phyloP scores from a whole-genome alignment of 1,140 invertebrate species.

The Drosophila baimaii region DNA sequence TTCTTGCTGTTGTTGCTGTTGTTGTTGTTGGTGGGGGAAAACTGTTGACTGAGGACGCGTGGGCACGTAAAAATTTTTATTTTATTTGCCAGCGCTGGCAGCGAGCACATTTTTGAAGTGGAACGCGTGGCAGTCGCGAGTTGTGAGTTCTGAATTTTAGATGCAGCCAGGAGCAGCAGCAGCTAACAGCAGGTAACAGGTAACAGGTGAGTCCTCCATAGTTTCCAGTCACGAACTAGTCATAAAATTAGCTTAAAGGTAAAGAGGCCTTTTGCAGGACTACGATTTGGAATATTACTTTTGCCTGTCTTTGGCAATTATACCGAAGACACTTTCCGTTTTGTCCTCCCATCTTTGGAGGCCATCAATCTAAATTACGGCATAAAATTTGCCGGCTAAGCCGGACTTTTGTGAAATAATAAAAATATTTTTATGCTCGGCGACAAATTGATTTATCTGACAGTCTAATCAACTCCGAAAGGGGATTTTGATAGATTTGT shows the following conservation, averaged over 20 bases:
- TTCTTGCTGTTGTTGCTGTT: not conserved
- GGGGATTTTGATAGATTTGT: constrained; percentile 64
- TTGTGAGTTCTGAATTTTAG: constrained; percentile 36
- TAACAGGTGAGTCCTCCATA: constrained; percentile 49
- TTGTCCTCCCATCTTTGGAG: constrained; percentile 25
- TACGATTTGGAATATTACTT: constrained; percentile 17
- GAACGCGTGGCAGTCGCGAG: constrained; percentile 49
- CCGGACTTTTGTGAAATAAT: constrained; percentile 54
- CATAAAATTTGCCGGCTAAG: constrained; percentile 42
- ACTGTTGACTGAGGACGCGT: constrained; percentile 68
- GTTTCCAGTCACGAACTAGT: constrained; percentile 68
- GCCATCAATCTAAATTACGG: constrained; percentile 75
- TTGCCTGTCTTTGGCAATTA: constrained; percentile 53
- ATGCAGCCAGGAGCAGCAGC: constrained; percentile 43
- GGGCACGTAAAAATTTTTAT: constrained; percentile 71
- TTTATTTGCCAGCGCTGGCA: constrained; percentile 57
- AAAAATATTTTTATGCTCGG: constrained; percentile 70
- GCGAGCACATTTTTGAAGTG: constrained; percentile 50
- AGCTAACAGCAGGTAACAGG: constrained; percentile 44
- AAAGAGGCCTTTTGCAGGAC: constrained; percentile 32
- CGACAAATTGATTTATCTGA: constrained; percentile 78
- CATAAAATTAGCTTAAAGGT: constrained; percentile 60
- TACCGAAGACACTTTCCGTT: constrained; percentile 54
- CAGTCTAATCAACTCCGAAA: constrained; percentile 41
- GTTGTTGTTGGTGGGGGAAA: constrained; percentile 18